A percentile compares a stretch with the other conserved stretches of the same genome.
Evolutionary conservation across 2,797 vertebrate genomes (phyloP).

Genomic region (Chelon labrosus): DNA sequence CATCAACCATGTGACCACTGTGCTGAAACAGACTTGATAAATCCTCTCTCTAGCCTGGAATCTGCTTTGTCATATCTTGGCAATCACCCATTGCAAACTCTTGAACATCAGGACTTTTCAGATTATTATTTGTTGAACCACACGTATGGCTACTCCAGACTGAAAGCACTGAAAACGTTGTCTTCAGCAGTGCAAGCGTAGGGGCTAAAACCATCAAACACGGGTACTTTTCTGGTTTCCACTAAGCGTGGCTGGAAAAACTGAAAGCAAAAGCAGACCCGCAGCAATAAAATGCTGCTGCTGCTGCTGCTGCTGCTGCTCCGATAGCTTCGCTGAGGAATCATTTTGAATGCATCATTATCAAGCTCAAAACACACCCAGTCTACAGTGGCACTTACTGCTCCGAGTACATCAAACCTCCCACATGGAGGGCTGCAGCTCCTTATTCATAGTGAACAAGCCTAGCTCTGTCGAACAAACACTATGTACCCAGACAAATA

Average conservation of each 20-base stretch:
- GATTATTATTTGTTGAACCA: neutral
- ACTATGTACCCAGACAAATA: slow-evolving; percentile 1
- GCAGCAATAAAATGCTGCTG: slow-evolving; percentile 1
- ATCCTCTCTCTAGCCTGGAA: neutral
- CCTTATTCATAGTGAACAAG: slow-evolving; percentile 1
- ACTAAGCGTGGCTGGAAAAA: slow-evolving; percentile 2
- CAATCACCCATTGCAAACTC: neutral
- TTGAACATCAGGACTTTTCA: neutral
- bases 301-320: slow-evolving; percentile 6
- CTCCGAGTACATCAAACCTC: slow-evolving; percentile 33
- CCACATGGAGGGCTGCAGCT: slow-evolving; percentile 19
- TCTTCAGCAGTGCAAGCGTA: neutral
- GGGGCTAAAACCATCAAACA: slow-evolving; percentile 1
- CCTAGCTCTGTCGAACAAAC: neutral
- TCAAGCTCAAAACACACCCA: slow-evolving; percentile 44
- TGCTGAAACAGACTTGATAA: neutral
- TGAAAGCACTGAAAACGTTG: neutral
- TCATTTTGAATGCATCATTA: slow-evolving; percentile 53
- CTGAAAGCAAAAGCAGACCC: slow-evolving; percentile 15
- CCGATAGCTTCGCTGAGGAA: slow-evolving; percentile 42
- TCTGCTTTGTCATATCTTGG: neutral
- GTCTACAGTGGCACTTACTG: slow-evolving; percentile 17
- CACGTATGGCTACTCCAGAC: neutral
- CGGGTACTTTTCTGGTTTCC: neutral
- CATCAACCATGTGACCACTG: neutral